Percentiles rank a stretch among this genome's conserved stretches.
phyloP scores from a whole-genome alignment of 1,140 invertebrate species.

The Tetranychus cinnabarinus region DNA sequence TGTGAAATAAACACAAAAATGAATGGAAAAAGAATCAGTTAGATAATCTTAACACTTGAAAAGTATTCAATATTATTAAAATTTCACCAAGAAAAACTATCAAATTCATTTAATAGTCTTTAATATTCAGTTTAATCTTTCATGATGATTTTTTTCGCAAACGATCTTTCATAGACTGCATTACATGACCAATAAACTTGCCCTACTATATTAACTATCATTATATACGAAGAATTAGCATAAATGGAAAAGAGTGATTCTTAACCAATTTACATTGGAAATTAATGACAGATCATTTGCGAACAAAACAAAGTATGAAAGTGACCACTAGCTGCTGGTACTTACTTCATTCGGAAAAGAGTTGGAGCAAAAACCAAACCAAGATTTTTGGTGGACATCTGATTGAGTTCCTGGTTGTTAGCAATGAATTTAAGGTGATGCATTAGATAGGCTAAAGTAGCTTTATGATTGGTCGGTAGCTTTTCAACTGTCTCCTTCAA shows the following conservation, averaged over 20 bases:
- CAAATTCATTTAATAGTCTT: too few species aligned
- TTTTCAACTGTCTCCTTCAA: not conserved
- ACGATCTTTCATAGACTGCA: not conserved
- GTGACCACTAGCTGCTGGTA: not conserved
- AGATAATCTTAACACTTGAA: not conserved
- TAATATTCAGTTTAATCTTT: too few species aligned
- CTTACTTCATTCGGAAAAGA: constrained; percentile 7
- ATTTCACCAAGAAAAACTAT: too few species aligned
- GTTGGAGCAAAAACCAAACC: constrained; percentile 10
- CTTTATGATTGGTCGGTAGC: not conserved
- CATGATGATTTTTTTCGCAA: not conserved
- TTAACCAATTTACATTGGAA: not conserved
- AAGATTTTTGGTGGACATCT: constrained; percentile 7
- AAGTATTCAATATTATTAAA: not conserved
- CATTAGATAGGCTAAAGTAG: constrained; percentile 3
- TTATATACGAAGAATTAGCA: not conserved
- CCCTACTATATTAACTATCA: not conserved
- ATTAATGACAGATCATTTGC: not conserved
- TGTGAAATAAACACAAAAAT: not conserved
- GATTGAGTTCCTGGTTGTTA: constrained; percentile 1
- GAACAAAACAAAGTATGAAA: not conserved
- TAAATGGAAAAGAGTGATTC: not conserved
- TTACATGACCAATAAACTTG: not conserved
- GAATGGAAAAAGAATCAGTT: not conserved
- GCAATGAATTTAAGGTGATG: constrained; percentile 4